Conservation (phyloP, 2,113 vertebrate genomes). For the Hipposideros armiger region DNA sequence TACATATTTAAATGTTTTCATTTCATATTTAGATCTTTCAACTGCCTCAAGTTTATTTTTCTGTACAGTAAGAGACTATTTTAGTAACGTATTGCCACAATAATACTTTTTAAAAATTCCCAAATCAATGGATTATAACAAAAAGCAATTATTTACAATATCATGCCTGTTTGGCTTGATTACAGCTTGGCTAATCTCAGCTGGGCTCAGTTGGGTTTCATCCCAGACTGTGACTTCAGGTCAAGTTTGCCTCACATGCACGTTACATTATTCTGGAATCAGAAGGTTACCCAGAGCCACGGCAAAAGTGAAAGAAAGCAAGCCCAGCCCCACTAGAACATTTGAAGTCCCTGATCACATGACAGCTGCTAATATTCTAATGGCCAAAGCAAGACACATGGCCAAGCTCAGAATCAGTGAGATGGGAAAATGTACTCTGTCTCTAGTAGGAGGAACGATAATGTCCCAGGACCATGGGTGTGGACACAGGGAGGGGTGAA, state of each 20-base stretch:
- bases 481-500: background rate
- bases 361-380: background rate
- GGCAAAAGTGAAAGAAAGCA: background rate
- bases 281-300: background rate
- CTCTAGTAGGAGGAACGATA: background rate
- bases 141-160: slow-evolving; percentile 60
- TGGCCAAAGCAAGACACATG: background rate
- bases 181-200: background rate
- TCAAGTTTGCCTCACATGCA: background rate
- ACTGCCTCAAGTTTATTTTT: slow-evolving; percentile 1
- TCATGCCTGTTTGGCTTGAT: background rate
- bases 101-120: background rate
- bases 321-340: background rate
- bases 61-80: background rate
- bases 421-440: background rate
- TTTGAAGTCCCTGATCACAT: background rate
- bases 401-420: background rate
- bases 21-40: slow-evolving; percentile 9
- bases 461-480: background rate
- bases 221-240: background rate
- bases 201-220: slow-evolving; percentile 8
- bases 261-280: background rate
- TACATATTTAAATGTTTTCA: background rate
- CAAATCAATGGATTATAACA: slow-evolving; percentile 13
- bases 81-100: background rate